These are phyloP conservation scores for Vanessa cardui DNA, from an alignment of 2,888 invertebrate genomes.

Conservation along the genomic window DNA sequence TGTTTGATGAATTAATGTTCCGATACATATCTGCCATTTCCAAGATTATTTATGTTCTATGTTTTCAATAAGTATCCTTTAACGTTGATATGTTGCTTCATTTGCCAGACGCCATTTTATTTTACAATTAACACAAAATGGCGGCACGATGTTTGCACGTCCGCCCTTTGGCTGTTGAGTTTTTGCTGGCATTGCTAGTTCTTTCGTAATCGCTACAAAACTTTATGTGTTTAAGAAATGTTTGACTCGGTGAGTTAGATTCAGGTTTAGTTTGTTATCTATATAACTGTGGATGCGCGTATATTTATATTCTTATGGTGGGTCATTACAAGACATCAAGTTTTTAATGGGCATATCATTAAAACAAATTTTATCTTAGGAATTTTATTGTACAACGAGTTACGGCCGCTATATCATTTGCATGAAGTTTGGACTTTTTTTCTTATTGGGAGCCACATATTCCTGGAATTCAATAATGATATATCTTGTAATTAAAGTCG, in stretches of 20 bases:
- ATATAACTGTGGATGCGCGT: background rate
- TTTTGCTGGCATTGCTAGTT: slow-evolving; percentile 18
- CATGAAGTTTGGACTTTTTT: too few relatives aligned
- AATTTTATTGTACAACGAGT: background rate
- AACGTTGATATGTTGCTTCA: slow-evolving; percentile 41
- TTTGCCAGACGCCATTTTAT: slow-evolving; percentile 36
- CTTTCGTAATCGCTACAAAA: slow-evolving; percentile 23
- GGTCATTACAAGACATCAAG: background rate
- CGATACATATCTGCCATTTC: background rate
- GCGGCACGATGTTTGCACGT: slow-evolving; percentile 27
- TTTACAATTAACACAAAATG: slow-evolving; percentile 35
- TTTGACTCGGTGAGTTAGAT: slow-evolving; percentile 6
- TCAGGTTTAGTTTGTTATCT: slow-evolving; percentile 8
- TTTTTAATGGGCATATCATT: background rate
- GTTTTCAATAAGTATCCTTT: slow-evolving; percentile 33
- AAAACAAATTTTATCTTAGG: background rate
- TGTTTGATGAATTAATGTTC: background rate
- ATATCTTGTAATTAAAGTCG: too few relatives aligned
- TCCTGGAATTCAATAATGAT: too few relatives aligned
- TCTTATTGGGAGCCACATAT: too few relatives aligned
- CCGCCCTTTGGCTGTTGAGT: slow-evolving; percentile 24
- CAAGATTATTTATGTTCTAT: background rate
- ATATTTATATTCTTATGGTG: background rate
- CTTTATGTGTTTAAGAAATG: slow-evolving; percentile 25
- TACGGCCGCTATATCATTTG: too few relatives aligned